Conservation (phyloP, 1,140 invertebrate genomes). For the Euborellia annulipes region DNA sequence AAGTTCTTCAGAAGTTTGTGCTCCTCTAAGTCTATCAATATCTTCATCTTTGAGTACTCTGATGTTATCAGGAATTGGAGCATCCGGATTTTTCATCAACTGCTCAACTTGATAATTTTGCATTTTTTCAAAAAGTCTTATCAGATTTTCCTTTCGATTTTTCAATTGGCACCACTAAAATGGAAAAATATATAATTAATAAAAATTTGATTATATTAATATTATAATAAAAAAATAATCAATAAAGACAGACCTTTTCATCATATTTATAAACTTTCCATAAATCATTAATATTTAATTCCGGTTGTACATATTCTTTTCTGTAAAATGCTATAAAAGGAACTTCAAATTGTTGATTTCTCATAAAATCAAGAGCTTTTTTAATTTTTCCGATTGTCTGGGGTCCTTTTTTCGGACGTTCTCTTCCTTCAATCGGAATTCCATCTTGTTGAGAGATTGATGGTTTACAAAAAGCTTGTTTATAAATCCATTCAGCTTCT, state of each 20-base stretch:
- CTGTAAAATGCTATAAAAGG: constrained; percentile 98
- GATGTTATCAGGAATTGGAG: constrained; percentile 65
- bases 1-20: constrained; percentile 80
- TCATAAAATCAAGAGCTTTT: constrained; percentile 88
- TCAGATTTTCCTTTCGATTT: constrained; percentile 69
- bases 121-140: constrained; percentile 82
- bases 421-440: constrained; percentile 29
- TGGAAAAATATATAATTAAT: constrained; percentile 9
- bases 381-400: constrained; percentile 74
- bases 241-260: constrained; percentile 48
- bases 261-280: constrained; percentile 96
- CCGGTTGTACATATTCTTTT: constrained; percentile 93
- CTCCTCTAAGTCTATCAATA: constrained; percentile 58
- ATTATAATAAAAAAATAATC: not conserved
- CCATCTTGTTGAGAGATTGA: constrained; percentile 61
- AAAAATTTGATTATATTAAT: constrained; percentile 4
- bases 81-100: constrained; percentile 68
- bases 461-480: constrained; percentile 75
- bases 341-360: constrained; percentile 88
- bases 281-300: constrained; percentile 86
- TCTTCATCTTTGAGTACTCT: constrained; percentile 74
- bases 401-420: constrained; percentile 37
- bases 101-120: constrained; percentile 75
- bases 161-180: constrained; percentile 79
- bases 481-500: constrained; percentile 96